These are phyloP conservation scores for Xestia xanthographa DNA, from an alignment of 2,888 invertebrate genomes.

Conservation along the genomic window DNA sequence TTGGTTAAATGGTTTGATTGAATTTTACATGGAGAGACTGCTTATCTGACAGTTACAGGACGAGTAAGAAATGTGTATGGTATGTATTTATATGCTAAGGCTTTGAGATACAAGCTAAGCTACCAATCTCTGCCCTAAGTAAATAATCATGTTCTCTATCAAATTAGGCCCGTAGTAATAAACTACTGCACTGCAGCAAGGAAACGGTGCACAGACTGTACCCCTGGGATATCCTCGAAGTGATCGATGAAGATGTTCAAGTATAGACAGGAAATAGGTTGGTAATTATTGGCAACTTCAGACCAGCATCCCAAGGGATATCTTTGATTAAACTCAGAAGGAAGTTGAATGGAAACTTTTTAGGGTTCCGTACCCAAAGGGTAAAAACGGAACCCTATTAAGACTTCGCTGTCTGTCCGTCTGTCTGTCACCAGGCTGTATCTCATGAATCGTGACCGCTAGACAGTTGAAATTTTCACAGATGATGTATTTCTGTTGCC, in stretches of 20 bases:
- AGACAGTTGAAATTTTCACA: too few species aligned
- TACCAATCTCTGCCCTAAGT: neutral
- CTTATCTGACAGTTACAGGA: neutral
- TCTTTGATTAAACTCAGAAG: neutral
- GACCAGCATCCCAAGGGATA: constrained; percentile 20
- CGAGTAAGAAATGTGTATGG: neutral
- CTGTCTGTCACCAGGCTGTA: too few species aligned
- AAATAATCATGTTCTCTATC: constrained; percentile 22
- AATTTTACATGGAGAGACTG: neutral
- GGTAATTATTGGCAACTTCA: constrained; percentile 22
- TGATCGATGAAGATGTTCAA: constrained; percentile 18
- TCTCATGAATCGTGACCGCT: too few species aligned
- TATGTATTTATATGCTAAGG: neutral
- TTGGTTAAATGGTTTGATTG: too few species aligned
- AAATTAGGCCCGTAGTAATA: constrained; percentile 32
- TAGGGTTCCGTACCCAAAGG: too few species aligned
- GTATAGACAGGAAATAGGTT: constrained; percentile 16
- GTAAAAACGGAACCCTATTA: too few species aligned
- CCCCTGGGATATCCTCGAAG: constrained; percentile 36
- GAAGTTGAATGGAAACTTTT: neutral
- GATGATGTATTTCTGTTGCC: too few species aligned
- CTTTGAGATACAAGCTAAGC: neutral
- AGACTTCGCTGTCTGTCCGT: too few species aligned
- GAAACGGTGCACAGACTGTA: neutral
- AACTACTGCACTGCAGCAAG: constrained; percentile 25